Percentiles rank a stretch among this genome's conserved stretches.
phyloP scores from a whole-genome alignment of 1,140 invertebrate genomes.

The Caenorhabditis tropicalis region DNA sequence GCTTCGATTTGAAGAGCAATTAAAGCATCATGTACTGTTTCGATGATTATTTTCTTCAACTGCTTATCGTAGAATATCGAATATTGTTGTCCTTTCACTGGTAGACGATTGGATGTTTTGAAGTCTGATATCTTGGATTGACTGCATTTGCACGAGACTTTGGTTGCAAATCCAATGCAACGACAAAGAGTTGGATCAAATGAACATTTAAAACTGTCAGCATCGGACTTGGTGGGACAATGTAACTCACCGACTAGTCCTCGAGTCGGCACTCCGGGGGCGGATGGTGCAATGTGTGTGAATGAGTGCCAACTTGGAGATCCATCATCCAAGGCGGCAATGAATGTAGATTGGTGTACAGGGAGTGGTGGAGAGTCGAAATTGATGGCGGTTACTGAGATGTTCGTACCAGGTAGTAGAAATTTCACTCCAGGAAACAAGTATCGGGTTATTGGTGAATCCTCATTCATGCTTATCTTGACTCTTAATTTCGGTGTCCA shows the following conservation, averaged over 20 bases:
- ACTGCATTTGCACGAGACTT: not conserved
- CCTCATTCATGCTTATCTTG: not conserved
- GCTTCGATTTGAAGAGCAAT: not conserved
- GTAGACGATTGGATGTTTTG: not conserved
- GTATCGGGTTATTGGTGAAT: not conserved
- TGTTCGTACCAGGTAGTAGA: not conserved
- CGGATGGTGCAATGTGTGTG: not conserved
- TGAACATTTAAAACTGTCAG: not conserved
- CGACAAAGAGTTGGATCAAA: not conserved
- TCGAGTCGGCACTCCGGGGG: not conserved
- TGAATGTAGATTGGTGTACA: not conserved
- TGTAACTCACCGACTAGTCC: not conserved
- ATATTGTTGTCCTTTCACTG: not conserved
- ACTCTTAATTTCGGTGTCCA: not conserved
- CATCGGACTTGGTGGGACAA: not conserved
- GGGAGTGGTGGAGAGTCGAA: not conserved
- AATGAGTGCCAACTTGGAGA: not conserved
- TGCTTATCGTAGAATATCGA: not conserved
- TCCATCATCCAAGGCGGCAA: not conserved
- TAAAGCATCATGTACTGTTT: not conserved
- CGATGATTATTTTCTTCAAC: not conserved
- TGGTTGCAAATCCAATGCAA: not conserved
- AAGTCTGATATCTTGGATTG: not conserved
- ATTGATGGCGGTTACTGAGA: not conserved
- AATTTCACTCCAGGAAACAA: not conserved